Evolutionary conservation across 2,888 invertebrate genomes (phyloP).

Genomic region (Tinea semifulvella): DNA sequence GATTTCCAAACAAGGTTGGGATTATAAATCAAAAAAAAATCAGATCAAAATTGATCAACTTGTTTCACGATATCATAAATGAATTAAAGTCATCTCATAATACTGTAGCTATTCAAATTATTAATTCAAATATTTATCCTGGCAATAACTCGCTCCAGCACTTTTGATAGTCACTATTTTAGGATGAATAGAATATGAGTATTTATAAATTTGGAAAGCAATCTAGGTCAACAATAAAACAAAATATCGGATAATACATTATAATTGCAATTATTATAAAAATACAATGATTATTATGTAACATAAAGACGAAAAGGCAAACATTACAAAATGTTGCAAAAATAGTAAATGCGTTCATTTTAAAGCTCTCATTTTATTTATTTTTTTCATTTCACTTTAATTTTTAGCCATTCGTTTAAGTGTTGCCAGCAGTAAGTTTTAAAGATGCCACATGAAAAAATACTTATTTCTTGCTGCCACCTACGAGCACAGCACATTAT

Average conservation of each 20-base stretch:
- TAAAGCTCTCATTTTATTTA: slow-evolving; percentile 1
- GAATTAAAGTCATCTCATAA: no score
- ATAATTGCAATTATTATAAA: slow-evolving; percentile 58
- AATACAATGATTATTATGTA: slow-evolving; percentile 47
- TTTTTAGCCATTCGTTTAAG: not conserved
- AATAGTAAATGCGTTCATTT: not conserved
- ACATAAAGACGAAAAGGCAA: slow-evolving; percentile 52
- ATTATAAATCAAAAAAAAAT: no score
- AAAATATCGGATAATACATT: not conserved
- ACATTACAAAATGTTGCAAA: slow-evolving; percentile 22
- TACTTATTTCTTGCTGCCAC: not conserved
- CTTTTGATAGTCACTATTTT: no score
- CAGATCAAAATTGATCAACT: no score
- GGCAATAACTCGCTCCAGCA: no score
- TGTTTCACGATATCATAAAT: no score
- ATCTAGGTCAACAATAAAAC: no score
- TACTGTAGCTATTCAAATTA: no score
- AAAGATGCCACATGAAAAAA: not conserved
- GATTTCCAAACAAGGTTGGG: no score
- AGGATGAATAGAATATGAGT: no score
- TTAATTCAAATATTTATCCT: no score
- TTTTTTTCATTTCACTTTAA: not conserved
- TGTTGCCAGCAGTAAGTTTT: not conserved
- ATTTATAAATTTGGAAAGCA: no score
- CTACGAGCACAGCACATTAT: not conserved